A percentile compares a stretch with the other conserved stretches of the same genome.
Evolutionary conservation across 2,797 vertebrate species (phyloP).

Genomic region (Phalloptychus januarius): DNA sequence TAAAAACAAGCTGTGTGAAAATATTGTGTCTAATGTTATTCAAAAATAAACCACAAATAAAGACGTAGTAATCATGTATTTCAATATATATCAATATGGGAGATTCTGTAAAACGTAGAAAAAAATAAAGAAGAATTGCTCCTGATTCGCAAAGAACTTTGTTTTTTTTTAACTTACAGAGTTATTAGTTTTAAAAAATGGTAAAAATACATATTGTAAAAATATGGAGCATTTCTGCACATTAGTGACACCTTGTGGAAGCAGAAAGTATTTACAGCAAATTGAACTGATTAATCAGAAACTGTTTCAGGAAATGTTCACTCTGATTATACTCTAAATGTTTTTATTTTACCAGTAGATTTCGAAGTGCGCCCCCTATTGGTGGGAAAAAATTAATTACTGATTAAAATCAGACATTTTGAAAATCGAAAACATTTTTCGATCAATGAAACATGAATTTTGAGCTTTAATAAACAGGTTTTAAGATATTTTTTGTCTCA

Average conservation of each 20-base stretch:
- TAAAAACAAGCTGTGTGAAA: no score
- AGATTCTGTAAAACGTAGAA: not conserved
- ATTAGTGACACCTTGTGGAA: constrained; percentile 38
- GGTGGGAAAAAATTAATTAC: not conserved
- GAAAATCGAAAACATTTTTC: not conserved
- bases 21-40: no score
- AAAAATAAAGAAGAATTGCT: not conserved
- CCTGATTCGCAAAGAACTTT: not conserved
- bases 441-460: not conserved
- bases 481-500: not conserved
- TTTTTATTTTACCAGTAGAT: not conserved
- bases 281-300: not conserved
- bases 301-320: not conserved
- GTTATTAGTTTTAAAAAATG: not conserved
- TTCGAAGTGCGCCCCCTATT: not conserved
- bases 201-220: not conserved
- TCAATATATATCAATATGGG: not conserved
- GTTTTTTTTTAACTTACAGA: not conserved
- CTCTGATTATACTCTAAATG: not conserved
- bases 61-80: not conserved
- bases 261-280: not conserved
- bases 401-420: not conserved
- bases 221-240: constrained; percentile 17
- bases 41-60: not conserved
- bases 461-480: not conserved